Evolutionary conservation across 2,797 vertebrate genomes (phyloP).

Genomic region (Hylomyscus alleni): DNA sequence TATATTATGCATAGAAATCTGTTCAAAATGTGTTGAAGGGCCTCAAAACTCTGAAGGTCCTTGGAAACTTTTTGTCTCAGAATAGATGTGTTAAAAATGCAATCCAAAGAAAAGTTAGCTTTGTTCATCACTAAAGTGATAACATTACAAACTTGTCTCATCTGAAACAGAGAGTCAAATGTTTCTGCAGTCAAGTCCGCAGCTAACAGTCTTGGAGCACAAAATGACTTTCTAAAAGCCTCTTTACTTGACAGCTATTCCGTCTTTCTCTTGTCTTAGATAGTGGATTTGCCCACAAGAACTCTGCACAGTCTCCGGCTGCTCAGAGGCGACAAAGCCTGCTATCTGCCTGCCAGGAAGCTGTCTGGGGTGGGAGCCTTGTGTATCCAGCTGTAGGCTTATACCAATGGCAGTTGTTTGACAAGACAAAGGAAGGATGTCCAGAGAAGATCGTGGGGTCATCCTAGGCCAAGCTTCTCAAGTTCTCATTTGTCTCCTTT

Average conservation of each 20-base stretch:
- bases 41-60: not conserved
- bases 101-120: not conserved
- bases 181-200: not conserved
- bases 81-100: not conserved
- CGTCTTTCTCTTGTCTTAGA: not conserved
- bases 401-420: slow-evolving; percentile 37
- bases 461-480: slow-evolving; percentile 52
- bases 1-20: not conserved
- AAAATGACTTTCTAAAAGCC: not conserved
- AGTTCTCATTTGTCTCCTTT: slow-evolving; percentile 75
- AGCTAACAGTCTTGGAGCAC: not conserved
- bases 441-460: slow-evolving; percentile 36
- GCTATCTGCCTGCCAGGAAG: slow-evolving; percentile 21
- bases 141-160: not conserved
- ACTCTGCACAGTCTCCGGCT: not conserved
- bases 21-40: not conserved
- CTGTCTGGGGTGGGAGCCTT: not conserved
- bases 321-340: not conserved
- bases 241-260: slow-evolving; percentile 30
- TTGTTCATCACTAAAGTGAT: not conserved
- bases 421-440: slow-evolving; percentile 67
- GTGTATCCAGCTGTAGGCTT: not conserved
- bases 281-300: slow-evolving; percentile 6
- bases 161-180: not conserved
- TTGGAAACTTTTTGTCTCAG: not conserved